Percentiles rank a stretch among this genome's conserved stretches.
phyloP scores from a whole-genome alignment of 2,888 invertebrate species.

The Epirrita christyi region DNA sequence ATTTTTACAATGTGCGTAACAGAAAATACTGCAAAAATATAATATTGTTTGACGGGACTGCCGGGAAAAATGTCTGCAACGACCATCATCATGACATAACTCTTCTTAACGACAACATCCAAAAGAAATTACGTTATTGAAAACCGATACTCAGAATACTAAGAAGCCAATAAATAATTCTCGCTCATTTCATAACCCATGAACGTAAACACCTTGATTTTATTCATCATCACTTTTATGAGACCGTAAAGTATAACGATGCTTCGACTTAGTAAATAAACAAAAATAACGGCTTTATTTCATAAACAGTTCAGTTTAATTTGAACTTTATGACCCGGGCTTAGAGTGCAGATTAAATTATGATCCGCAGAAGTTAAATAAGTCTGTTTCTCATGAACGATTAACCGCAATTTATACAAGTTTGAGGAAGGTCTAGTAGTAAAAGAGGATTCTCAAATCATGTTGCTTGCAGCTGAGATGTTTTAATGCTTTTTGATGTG shows the following conservation, averaged over 20 bases:
- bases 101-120: too few relatives aligned
- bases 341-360: slow-evolving; percentile 10
- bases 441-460: slow-evolving; percentile 12
- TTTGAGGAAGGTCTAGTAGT: slow-evolving; percentile 25
- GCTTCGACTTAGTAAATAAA: slow-evolving; percentile 38
- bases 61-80: too few relatives aligned
- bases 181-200: slow-evolving; percentile 23
- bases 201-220: slow-evolving; percentile 37
- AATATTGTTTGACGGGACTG: too few relatives aligned
- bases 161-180: slow-evolving; percentile 18
- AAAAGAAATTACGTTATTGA: background rate
- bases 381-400: slow-evolving; percentile 26
- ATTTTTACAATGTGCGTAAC: too few relatives aligned
- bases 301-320: slow-evolving; percentile 16
- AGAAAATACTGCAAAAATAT: too few relatives aligned
- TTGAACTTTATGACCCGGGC: slow-evolving; percentile 19
- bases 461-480: slow-evolving; percentile 6
- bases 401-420: slow-evolving; percentile 31
- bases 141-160: slow-evolving; percentile 18
- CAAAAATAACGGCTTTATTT: slow-evolving; percentile 31
- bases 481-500: background rate
- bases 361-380: slow-evolving; percentile 12
- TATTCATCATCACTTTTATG: slow-evolving; percentile 35
- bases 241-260: slow-evolving; percentile 37
- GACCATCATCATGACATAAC: too few relatives aligned